Conservation (phyloP, 53 echinoderm and acorn worm species). For the Apostichopus leukothele region DNA sequence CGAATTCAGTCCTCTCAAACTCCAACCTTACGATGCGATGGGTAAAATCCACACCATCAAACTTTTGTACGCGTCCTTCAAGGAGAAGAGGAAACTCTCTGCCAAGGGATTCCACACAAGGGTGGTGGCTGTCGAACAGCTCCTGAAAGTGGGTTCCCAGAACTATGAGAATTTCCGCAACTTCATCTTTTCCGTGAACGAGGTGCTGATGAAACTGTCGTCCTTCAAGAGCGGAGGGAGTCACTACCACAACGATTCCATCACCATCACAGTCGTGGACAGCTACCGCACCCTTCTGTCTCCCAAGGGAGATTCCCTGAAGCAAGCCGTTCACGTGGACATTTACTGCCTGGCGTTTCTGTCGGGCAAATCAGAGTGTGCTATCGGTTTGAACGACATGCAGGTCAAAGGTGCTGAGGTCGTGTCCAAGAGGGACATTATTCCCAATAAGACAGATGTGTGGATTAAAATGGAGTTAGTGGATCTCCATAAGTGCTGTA, state of each 20-base stretch:
- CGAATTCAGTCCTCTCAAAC: constrained; percentile 66
- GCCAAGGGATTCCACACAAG: constrained; percentile 62
- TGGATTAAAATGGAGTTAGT: constrained; percentile 86
- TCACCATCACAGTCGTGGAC: constrained; percentile 73
- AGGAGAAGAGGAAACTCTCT: constrained; percentile 74
- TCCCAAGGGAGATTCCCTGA: constrained; percentile 63
- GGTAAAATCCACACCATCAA: constrained; percentile 95
- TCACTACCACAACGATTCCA: constrained; percentile 81
- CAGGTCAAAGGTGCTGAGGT: constrained; percentile 79
- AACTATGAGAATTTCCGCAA: constrained; percentile 64
- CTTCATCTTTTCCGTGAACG: constrained; percentile 72
- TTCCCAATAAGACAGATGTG: constrained; percentile 77
- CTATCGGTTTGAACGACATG: constrained; percentile 82
- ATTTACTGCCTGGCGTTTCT: constrained; percentile 76
- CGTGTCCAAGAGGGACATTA: constrained; percentile 79
- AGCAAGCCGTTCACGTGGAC: constrained; percentile 68
- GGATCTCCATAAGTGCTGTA: constrained; percentile 85
- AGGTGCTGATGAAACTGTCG: constrained; percentile 83
- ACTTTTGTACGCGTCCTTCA: constrained; percentile 83
- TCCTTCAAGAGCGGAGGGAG: constrained; percentile 72
- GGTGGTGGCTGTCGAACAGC: constrained; percentile 52
- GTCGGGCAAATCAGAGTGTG: constrained; percentile 86
- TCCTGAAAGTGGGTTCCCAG: constrained; percentile 76
- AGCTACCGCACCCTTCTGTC: constrained; percentile 67
- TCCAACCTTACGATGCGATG: constrained; percentile 68